Evolutionary conservation across 2,888 invertebrate genomes (phyloP), one percentile per base, ranked within the genome.

Genomic region (Tiliacea citrago): DNA sequence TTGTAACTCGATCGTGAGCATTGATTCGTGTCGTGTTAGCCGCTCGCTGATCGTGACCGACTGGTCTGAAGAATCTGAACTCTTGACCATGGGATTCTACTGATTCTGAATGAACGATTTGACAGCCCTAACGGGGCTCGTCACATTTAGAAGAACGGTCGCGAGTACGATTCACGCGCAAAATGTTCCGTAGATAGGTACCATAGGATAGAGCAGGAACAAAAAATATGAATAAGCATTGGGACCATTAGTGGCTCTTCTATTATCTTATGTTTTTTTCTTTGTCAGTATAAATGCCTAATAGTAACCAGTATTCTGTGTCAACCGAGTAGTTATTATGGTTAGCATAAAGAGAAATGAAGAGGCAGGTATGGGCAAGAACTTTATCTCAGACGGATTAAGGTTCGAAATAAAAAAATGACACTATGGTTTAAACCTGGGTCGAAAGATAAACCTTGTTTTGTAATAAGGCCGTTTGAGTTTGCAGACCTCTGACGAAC

Each of bases 21-120:
- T 88, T 88, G 88, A 76, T 90, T 88, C 89, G 86, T 87, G 90
- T 88, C 88, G 88, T 87, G 89, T 89, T 90, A 88, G 90, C 88
- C 89, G 90, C 84, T 82, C 77, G 81, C 75, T 49, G 70, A 61
- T 92, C 93, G 93, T 94, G 93, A 93, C 91, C 90, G 86, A 89
- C 86, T 89, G 87, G 88, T 91, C 90, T 87, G 88, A 62, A 47
- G 73, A 55, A 72, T 71, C 80, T 83, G 75, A 89, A 91, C 89
- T 88, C 84, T 81, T 88, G 88, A 87, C 88, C 88, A 86, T 85
- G 82, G 78, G 79, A 73, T 82, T 78, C 72, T 72, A 73, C 74
- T 68, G 57, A 39, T 75, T 75, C 81, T 77, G 74, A 85, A 84
- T 80, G 77, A 79, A 82, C 68, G 53, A 78, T 83, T 81, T 81